Base-by-base conservation (phyloP, 2,888 invertebrate species). In the Hoplodrina blanda region DNA sequence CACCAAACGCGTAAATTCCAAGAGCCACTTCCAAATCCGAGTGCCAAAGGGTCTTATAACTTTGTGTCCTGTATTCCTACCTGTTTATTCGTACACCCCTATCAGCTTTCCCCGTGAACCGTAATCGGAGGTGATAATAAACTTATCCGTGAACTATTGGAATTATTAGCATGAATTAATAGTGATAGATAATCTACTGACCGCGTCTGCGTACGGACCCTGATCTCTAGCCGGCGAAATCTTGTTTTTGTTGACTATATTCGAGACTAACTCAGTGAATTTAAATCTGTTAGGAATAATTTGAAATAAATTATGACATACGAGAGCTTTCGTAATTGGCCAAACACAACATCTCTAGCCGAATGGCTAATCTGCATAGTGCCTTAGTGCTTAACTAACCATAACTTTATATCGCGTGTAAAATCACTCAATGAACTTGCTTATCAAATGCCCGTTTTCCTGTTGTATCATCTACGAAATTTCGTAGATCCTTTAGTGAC, bases 211-310 rank as follows among this genome's bases (percentile, higher is more conserved):
- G 44, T 13, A 11, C 49, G 55, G 50, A 74, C 80, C 55, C 61
- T 59, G 68, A 49, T 55, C 54, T 20, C 52, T 17, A 55, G 20
- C 69, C 76, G 33, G 57, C 7, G n/a, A 50, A 68, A 68, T 56
- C 57, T 63, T 56, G 80, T 67, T 63, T n/a, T 59, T 52, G 7
- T 61, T 17, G 5, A 49, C 19, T 17, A 46, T 59, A 30, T 20
- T n/a, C 46, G 17, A 19, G 13, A 46, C 44, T 46, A 41, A 10
- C 41, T 41, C 8, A 41, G 41, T 41, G 13, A 41, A 3, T 11
- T 2, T 41, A 41, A 8, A 41, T 41, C 41, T 41, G 41, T 41
- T 37, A 10, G 41, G 41, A 41, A 13, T 41, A 13, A 41, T 41
- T 13, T 41, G 13, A 41, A 41, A 41, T 13, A 41, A 41, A 11